These are phyloP conservation scores for Acanthopleura granulata DNA, from an alignment of 2,888 invertebrate species.

Conservation along the genomic window DNA sequence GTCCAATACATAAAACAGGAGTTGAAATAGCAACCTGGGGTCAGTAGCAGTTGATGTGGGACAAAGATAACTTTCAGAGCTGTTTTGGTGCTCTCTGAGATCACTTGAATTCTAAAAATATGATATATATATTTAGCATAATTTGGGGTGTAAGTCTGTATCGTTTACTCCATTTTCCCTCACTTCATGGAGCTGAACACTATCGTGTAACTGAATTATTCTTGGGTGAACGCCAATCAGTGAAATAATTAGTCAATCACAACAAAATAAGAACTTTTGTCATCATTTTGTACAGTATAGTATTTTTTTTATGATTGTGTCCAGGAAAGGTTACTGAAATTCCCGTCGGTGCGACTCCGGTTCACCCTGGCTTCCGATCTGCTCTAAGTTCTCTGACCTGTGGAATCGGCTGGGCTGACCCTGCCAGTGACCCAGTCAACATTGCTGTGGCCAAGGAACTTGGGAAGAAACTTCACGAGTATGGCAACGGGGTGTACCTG, in stretches of 20 bases:
- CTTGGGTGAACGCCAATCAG: background rate
- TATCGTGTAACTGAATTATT: background rate
- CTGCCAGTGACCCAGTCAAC: background rate
- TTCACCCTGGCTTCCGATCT: background rate
- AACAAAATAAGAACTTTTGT: background rate
- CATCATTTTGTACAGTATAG: background rate
- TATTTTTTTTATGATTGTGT: background rate
- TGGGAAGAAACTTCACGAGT: background rate
- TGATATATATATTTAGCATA: too few relatives aligned
- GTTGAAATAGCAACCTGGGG: too few relatives aligned
- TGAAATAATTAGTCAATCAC: background rate
- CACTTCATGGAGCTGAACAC: too few relatives aligned
- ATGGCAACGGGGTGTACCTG: background rate
- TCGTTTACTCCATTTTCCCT: too few relatives aligned
- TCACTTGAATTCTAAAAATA: too few relatives aligned
- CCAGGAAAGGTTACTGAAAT: constrained; percentile 9
- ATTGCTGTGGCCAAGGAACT: background rate
- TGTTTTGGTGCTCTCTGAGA: too few relatives aligned
- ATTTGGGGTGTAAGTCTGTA: too few relatives aligned
- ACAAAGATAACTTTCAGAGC: too few relatives aligned
- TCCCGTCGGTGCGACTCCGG: background rate
- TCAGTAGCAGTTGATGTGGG: too few relatives aligned
- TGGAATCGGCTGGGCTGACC: background rate
- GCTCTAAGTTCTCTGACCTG: constrained; percentile 1
- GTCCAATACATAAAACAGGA: too few relatives aligned